These are phyloP conservation scores for Bos javanicus DNA, from an alignment of 2,113 vertebrate species.

Conservation along the genomic window DNA sequence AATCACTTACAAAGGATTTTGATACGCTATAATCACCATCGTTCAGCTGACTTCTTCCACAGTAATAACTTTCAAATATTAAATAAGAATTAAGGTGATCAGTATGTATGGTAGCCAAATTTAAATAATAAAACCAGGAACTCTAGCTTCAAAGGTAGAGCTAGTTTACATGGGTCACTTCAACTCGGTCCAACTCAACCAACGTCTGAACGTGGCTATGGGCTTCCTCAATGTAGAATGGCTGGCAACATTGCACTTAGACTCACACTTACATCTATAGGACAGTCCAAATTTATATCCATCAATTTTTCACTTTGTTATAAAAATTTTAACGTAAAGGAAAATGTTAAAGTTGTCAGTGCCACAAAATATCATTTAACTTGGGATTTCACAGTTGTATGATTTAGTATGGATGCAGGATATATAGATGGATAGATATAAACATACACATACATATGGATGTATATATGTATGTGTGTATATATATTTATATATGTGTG, in stretches of 20 bases:
- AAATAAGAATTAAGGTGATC: slow-evolving; percentile 58
- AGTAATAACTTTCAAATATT: slow-evolving; percentile 54
- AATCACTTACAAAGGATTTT: slow-evolving; percentile 59
- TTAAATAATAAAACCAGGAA: slow-evolving; percentile 48
- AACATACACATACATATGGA: background rate
- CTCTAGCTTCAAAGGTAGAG: background rate
- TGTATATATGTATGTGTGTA: background rate
- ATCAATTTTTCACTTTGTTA: background rate
- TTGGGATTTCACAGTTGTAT: background rate
- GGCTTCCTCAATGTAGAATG: background rate
- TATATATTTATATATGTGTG: background rate
- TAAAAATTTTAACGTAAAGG: background rate
- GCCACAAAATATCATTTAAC: background rate
- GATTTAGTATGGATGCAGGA: background rate
- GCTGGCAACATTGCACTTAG: background rate
- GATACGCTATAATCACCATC: slow-evolving; percentile 59
- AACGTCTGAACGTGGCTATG: background rate
- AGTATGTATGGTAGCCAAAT: slow-evolving; percentile 14
- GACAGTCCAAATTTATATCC: background rate
- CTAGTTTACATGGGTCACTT: background rate
- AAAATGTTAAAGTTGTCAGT: background rate
- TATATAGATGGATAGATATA: background rate
- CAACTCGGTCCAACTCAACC: background rate
- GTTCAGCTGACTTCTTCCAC: slow-evolving; percentile 52
- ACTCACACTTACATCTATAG: background rate